Evolutionary conservation across 2,888 invertebrate genomes (phyloP).

Genomic region (Yponomeuta plumbellus): DNA sequence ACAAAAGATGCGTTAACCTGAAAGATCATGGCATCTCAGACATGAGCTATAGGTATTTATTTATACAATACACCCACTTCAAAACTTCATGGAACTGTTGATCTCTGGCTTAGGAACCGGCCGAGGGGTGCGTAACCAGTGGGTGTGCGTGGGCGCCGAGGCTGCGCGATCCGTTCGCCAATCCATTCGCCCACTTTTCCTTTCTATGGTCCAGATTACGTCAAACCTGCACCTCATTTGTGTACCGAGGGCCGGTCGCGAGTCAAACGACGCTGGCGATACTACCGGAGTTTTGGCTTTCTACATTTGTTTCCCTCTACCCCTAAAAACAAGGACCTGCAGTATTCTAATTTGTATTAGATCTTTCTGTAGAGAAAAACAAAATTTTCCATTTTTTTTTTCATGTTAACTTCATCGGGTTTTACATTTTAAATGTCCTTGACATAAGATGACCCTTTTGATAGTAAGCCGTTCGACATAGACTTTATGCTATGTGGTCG

Average conservation of each 20-base stretch:
- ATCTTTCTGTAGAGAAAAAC: too few relatives aligned
- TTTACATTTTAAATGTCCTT: too few relatives aligned
- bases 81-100: background rate
- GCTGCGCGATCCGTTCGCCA: constrained; percentile 45
- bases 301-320: background rate
- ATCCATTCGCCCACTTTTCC: constrained; percentile 70
- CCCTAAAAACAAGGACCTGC: too few relatives aligned
- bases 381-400: too few relatives aligned
- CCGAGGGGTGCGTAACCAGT: background rate
- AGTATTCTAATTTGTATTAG: too few relatives aligned
- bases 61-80: background rate
- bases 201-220: constrained; percentile 71
- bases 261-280: background rate
- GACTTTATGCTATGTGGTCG: too few relatives aligned
- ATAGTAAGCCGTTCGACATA: too few relatives aligned
- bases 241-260: constrained; percentile 27
- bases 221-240: constrained; percentile 33
- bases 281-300: background rate
- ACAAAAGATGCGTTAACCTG: too few relatives aligned
- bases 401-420: too few relatives aligned
- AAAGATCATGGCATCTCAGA: too few relatives aligned
- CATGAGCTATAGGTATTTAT: too few relatives aligned
- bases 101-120: background rate
- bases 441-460: too few relatives aligned
- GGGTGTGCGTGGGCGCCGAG: constrained; percentile 60